Evolutionary conservation across 2,888 invertebrate genomes (phyloP).

Genomic region (Tachina lurida): DNA sequence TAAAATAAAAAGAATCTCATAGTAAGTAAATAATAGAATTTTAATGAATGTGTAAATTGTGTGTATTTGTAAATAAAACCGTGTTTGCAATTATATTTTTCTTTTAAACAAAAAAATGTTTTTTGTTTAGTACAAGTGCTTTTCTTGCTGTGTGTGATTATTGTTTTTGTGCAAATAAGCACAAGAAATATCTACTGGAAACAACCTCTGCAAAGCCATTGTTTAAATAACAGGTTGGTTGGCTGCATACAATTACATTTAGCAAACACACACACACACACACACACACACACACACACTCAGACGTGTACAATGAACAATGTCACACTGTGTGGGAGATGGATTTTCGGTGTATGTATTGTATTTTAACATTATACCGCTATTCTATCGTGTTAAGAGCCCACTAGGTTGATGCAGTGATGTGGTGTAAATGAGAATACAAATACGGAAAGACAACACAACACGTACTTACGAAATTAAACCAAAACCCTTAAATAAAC

Average conservation of each 20-base stretch:
- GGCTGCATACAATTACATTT: conserved; percentile 45
- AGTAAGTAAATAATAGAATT: conserved; percentile 65
- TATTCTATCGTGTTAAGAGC: conserved; percentile 11
- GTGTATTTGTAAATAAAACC: conserved; percentile 47
- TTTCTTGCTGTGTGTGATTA: conserved; percentile 23
- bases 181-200: conserved; percentile 19
- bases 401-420: neutral
- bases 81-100: conserved; percentile 48
- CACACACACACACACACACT: neutral
- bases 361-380: conserved; percentile 30
- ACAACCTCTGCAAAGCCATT: conserved; percentile 42
- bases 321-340: conserved; percentile 35
- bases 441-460: conserved; percentile 37
- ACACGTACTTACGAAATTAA: conserved; percentile 45
- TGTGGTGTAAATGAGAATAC: conserved; percentile 38
- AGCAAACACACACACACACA: neutral
- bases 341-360: conserved; percentile 25
- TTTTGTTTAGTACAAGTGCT: neutral
- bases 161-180: conserved; percentile 53
- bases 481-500: conserved; percentile 64
- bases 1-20: conserved; percentile 45
- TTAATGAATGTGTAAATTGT: conserved; percentile 64
- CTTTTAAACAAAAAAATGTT: conserved; percentile 4
- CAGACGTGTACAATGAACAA: conserved; percentile 36
- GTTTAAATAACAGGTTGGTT: conserved; percentile 56